Evolutionary conservation across 2,888 invertebrate species (phyloP).

Genomic region (Trissolcus japonicus): DNA sequence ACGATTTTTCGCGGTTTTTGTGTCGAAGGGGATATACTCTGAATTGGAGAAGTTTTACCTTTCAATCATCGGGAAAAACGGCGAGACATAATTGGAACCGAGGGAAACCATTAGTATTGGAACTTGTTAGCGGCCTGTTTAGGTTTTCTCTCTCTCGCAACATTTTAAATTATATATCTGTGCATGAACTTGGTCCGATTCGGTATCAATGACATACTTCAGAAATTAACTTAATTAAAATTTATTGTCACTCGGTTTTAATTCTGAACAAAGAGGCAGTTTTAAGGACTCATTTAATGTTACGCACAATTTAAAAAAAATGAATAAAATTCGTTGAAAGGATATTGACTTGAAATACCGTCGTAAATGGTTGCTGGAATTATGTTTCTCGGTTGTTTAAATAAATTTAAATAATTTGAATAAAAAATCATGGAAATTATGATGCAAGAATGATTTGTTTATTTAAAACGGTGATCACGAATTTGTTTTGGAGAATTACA

Average conservation of each 20-base stretch:
- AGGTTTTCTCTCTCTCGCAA: neutral
- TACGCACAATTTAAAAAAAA: too few relatives aligned
- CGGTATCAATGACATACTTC: too few relatives aligned
- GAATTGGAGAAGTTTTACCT: neutral
- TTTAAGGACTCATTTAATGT: too few relatives aligned
- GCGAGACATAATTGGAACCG: too few relatives aligned
- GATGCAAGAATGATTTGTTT: neutral
- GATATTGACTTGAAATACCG: neutral
- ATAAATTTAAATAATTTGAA: neutral
- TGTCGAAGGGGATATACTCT: neutral
- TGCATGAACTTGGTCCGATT: too few relatives aligned
- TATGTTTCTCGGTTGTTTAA: neutral
- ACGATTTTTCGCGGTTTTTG: slow-evolving; percentile 10
- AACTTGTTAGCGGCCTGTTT: neutral
- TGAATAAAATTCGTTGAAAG: neutral
- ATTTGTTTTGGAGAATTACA: slow-evolving; percentile 6
- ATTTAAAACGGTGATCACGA: neutral
- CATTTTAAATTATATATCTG: too few relatives aligned
- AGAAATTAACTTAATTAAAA: too few relatives aligned
- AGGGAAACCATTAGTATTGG: too few relatives aligned
- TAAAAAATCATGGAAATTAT: neutral
- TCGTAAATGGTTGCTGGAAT: neutral
- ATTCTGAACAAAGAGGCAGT: too few relatives aligned
- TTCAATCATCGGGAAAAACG: neutral
- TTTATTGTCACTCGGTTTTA: too few relatives aligned